Conservation (phyloP, 2,113 vertebrate genomes). For the Chamaea fasciata region DNA sequence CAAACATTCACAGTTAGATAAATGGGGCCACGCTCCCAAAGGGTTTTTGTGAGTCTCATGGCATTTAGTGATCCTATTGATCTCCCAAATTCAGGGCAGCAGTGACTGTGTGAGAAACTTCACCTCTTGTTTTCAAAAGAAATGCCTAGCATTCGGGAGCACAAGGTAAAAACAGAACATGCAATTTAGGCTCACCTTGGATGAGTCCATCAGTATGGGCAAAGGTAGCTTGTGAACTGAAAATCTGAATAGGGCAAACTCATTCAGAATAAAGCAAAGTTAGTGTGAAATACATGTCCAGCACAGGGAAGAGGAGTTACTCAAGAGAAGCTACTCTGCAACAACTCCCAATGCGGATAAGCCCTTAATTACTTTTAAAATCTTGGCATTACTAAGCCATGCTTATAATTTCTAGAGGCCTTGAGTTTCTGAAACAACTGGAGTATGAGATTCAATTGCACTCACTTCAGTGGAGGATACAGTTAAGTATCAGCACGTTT, state of each 20-base stretch:
- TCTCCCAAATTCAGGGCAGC: not conserved
- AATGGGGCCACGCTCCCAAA: not conserved
- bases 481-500: not conserved
- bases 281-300: not conserved
- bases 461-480: conserved; percentile 37
- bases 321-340: not conserved
- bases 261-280: not conserved
- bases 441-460: conserved; percentile 56
- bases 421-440: conserved; percentile 43
- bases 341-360: not conserved
- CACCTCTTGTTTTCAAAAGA: not conserved
- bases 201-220: not conserved
- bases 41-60: not conserved
- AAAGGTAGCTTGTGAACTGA: not conserved
- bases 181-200: not conserved
- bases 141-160: not conserved
- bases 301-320: not conserved
- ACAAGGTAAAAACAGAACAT: not conserved
- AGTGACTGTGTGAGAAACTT: not conserved
- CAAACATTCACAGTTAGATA: not conserved
- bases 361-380: conserved; percentile 27
- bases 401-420: conserved; percentile 38
- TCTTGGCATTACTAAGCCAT: conserved; percentile 28
- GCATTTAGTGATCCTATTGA: not conserved
- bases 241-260: not conserved